Base-by-base conservation (phyloP, 2,888 invertebrate genomes). In the Hylaea fasciaria region DNA sequence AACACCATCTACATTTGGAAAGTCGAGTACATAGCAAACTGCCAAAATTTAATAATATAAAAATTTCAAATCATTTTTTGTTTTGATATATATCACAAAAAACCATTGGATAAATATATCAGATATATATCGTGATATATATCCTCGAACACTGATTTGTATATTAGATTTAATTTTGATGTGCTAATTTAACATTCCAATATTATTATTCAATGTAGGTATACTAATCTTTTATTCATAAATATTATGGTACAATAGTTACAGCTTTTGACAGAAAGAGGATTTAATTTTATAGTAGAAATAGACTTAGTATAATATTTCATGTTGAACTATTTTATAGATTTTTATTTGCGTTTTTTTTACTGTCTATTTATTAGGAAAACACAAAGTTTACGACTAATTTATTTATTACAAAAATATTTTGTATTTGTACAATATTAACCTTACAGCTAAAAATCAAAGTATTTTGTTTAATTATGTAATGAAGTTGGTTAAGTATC, bases 401-500 rank as follows among this genome's bases (percentile, higher is more conserved):
- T 58, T 61, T 64, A 66, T 64, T 61, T 63, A 66, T 64, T 65
- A 70, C 57, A 71, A 76, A 76, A 74, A 76, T 74, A 77, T 12
- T 37, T 37, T 37, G 52, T 44, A 57, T 72, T 68, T 74, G 70
- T 76, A 74, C 73, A 75, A 64, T n/a, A n/a, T 48, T 66, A 57
- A 62, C 51, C 46, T 55, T 64, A 29, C 14, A 47, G 40, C 29
- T 41, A 37, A 41, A n/a, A 12, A 46, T 28, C 28, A 37, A 37
- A 52, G 46, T n/a, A 37, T n/a, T n/a, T n/a, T n/a, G n/a, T n/a
- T n/a, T n/a, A n/a, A n/a, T n/a, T n/a, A n/a, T n/a, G n/a, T 2
- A 37, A 12, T 12, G n/a, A 10, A 37, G 11, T 37, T n/a, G 37
- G n/a, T 37, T 37, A 37, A 12, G 37, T 37, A 12, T 37, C 1